Base-by-base conservation (phyloP, 2,888 invertebrate species). In the Liopterus haemorrhoidalis region DNA sequence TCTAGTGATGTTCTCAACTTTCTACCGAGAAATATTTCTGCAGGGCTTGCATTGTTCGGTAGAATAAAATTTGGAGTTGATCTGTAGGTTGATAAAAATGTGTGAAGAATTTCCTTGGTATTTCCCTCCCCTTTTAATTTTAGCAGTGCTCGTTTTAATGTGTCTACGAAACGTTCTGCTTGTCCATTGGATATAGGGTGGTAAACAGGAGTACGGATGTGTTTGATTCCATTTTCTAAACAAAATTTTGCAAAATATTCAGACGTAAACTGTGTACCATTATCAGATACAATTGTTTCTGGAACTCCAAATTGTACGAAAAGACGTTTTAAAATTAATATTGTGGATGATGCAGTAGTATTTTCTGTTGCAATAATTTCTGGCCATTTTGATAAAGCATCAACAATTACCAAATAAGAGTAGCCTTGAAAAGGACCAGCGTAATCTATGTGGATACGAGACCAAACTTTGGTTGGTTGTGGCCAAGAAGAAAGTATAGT, bases 391-490 rank as follows among this genome's bases (percentile, higher is more conserved):
- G 64, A 64, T 42, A 56, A 56, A 8, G 64, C 57, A 48, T 68
- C 66, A 2, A 66, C 58, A 6, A 66, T 46, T 11, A 68, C 48
- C 3, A 67, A 46, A 20, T 62, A 57, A 54, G 56, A 58, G 5
- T 44, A 45, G 6, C 54, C 58, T 5, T 56, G 28, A 25, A 63
- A 48, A 19, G 64, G 66, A 6, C 65, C 65, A 4, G 65, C 64
- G 53, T 62, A 66, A 49, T 69, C 69, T 9, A 65, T 52, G 51
- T 69, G 68, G 2, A 67, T 46, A 8, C 68, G 52, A 39, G 61
- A 49, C 62, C 64, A 63, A 11, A 59, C 56, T 25, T 50, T 44
- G 2, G 44, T 45, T 12, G 63, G 45, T 38, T 47, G 55, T 16
- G 47, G 51, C 53, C 55, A 57, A 20, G 51, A 45, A 22, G 48